Conservation (phyloP, 2,888 invertebrate species). For the Cryptosula pallasiana region DNA sequence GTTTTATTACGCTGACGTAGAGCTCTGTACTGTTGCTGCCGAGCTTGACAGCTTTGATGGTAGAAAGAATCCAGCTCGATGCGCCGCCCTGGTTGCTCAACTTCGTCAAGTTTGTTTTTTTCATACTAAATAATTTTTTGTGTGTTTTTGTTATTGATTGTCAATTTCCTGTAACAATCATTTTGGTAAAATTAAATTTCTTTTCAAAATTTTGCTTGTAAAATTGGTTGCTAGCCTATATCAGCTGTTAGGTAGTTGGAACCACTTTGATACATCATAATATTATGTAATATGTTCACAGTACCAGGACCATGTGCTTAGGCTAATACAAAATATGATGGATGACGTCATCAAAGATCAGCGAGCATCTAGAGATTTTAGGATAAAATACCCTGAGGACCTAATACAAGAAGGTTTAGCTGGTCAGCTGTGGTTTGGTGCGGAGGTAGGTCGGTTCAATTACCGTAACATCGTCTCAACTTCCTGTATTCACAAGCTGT, state of each 20-base stretch:
- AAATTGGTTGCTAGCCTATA: no score
- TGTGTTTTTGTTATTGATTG: no score
- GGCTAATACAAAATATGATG: constrained; percentile 90
- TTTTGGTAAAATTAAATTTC: no score
- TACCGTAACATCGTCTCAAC: no score
- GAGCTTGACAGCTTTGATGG: constrained; percentile 99
- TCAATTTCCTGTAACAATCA: no score
- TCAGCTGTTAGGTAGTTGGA: no score
- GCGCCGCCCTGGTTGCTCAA: constrained; percentile 89
- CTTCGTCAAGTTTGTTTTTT: constrained; percentile 60
- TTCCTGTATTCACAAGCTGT: neutral
- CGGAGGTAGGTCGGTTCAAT: constrained; percentile 85
- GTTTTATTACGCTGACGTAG: constrained; percentile 97
- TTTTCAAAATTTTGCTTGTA: no score
- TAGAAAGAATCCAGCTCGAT: constrained; percentile 94
- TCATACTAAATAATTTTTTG: no score
- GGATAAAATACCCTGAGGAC: constrained; percentile 97
- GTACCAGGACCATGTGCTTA: constrained; percentile 73
- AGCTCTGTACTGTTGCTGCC: constrained; percentile 86
- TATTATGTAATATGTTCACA: no score
- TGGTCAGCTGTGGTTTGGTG: constrained; percentile 98
- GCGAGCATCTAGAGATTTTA: constrained; percentile 85
- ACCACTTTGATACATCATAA: no score
- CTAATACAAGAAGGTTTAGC: constrained; percentile 95
- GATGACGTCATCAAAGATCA: constrained; percentile 80